A percentile compares a stretch with the other conserved stretches of the same genome.
Evolutionary conservation across 2,797 vertebrate genomes (phyloP).

Genomic region (Hyperoplus lanceolatus): DNA sequence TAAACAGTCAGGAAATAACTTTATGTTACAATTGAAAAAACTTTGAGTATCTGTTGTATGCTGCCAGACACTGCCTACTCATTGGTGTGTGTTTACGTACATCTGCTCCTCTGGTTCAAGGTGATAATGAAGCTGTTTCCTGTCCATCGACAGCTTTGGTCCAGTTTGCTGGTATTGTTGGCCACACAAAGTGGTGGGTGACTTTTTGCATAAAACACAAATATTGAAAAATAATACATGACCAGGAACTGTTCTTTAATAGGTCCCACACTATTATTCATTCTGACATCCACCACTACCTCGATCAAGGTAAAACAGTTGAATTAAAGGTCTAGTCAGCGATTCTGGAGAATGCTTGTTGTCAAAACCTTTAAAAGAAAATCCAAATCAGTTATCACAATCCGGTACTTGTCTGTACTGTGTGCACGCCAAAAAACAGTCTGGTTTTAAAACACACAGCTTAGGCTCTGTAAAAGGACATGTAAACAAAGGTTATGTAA

Average conservation of each 20-base stretch:
- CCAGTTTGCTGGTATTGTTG: constrained; percentile 36
- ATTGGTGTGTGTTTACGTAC: not conserved
- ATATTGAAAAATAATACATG: not conserved
- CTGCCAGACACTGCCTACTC: not conserved
- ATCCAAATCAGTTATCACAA: too few relatives aligned
- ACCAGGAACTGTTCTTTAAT: too few relatives aligned
- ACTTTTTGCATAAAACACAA: not conserved
- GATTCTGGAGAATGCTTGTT: too few relatives aligned
- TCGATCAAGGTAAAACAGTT: not conserved
- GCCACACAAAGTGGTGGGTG: constrained; percentile 49
- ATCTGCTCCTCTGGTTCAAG: constrained; percentile 31
- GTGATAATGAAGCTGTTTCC: constrained; percentile 39
- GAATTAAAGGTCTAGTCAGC: too few relatives aligned
- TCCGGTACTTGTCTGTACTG: too few relatives aligned
- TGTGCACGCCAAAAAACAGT: too few relatives aligned
- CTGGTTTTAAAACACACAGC: too few relatives aligned
- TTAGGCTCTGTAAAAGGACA: too few relatives aligned
- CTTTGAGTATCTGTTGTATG: not conserved
- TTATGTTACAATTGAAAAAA: not conserved
- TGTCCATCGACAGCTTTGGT: constrained; percentile 22
- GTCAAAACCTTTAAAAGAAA: too few relatives aligned
- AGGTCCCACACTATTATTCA: not conserved
- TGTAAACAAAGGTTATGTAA: too few relatives aligned
- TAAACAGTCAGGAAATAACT: constrained; percentile 52
- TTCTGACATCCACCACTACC: not conserved